phyloP scores from a whole-genome alignment of 2,888 invertebrate genomes.

The Drosophila fungiperda region DNA sequence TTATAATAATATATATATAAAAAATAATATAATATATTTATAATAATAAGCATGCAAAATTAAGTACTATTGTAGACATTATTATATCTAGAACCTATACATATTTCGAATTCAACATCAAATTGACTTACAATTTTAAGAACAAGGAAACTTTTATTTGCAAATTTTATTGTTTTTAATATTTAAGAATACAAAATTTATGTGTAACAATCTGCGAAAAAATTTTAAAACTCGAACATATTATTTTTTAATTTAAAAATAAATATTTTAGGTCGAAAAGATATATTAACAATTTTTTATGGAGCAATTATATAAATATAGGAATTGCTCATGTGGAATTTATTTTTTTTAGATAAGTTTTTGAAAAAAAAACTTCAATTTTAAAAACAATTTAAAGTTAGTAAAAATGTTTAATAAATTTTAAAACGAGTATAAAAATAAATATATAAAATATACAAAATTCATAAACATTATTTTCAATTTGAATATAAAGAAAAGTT shows the following conservation, averaged over 20 bases:
- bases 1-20: background rate
- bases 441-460: too few relatives aligned
- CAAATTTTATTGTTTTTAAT: background rate
- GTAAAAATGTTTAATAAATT: too few relatives aligned
- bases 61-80: background rate
- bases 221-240: background rate
- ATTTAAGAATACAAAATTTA: background rate
- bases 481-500: background rate
- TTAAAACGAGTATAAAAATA: too few relatives aligned
- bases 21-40: background rate
- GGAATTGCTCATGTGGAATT: too few relatives aligned
- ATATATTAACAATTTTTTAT: background rate
- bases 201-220: background rate
- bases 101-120: background rate
- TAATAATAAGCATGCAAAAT: background rate
- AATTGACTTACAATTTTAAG: background rate
- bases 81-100: background rate
- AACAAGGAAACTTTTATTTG: accelerated
- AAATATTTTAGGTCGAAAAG: background rate
- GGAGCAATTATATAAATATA: background rate
- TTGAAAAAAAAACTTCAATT: too few relatives aligned
- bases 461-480: too few relatives aligned
- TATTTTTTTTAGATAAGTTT: too few relatives aligned
- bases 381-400: too few relatives aligned
- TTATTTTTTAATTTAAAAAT: background rate